Base-by-base conservation (phyloP, 2,888 invertebrate genomes). In the Melitaea athalia region DNA sequence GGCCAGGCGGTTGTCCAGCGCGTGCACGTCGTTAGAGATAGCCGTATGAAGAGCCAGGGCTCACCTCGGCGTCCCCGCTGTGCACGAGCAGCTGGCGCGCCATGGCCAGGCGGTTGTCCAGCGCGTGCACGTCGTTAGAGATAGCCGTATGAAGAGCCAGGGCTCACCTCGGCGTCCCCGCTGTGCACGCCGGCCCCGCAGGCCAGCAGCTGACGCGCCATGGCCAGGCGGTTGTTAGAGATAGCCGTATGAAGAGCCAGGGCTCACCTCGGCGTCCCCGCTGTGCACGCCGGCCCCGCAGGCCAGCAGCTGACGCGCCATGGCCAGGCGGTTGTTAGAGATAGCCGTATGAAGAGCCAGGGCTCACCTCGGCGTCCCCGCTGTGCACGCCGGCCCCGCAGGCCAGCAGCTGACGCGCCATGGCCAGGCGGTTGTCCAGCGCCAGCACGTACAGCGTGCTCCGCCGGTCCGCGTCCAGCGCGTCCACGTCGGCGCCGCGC, bases 381-480 rank as follows among this genome's bases (percentile, higher is more conserved):
- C 96, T 96, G 84, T 98, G 97, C 0, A 98, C 96, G 78, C 97
- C 95, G 0, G 97, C 97, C 15, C 93, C 93, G 49, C 96, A 96
- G 70, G 96, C 94, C 67, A 98, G 86, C 73, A 98, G 92, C 86
- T 95, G 96, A 74, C 96, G 94, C 57, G 97, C 97, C 95, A 97
- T 97, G 14, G 96, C 95, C 73, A 97, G 87, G 72, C 97, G 93
- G 88, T 97, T 97, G 88, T 98, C 98, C 74, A 98, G 89, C 5
- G 98, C 98, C 64, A 99, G 93, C 65, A 98, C 97, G 85, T 99
- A 99, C 38, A 99, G 93, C 0, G 98, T 98, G 79, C 97, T 97
- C 59, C 99, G 94, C 0, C 98, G 96, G 87, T 99, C 99, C 0
- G 98, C 97, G 89, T 99, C 99, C 81, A 96, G 95, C 52, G 97